Conservation (phyloP, 2,888 invertebrate species). For the Dyspetes luteomarginatus region DNA sequence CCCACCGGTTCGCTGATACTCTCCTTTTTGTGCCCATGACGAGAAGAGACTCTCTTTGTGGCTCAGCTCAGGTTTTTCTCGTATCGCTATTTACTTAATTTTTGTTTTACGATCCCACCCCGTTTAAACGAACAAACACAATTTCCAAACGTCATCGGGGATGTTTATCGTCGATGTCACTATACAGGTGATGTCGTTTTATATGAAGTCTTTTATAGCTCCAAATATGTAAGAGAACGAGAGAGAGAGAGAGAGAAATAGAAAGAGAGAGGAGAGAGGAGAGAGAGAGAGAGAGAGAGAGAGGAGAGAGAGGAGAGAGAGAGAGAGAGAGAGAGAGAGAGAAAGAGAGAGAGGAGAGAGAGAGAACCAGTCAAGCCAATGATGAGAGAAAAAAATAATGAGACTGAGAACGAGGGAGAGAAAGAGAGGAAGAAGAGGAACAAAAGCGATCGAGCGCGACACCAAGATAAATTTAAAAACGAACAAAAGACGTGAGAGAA, state of each 20-base stretch:
- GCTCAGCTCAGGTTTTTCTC: slow-evolving; percentile 11
- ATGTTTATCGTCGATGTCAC: slow-evolving; percentile 19
- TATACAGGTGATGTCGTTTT: slow-evolving; percentile 17
- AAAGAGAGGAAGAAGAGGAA: not conserved
- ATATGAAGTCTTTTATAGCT: slow-evolving; percentile 17
- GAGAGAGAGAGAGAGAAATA: slow-evolving; percentile 18
- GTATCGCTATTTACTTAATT: slow-evolving; percentile 51
- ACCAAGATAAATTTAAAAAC: slow-evolving; percentile 9
- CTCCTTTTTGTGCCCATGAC: slow-evolving; percentile 54
- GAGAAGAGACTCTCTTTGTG: not conserved
- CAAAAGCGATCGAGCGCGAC: not conserved
- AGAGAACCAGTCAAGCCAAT: slow-evolving; percentile 37
- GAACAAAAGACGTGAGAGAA: not conserved
- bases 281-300: not conserved
- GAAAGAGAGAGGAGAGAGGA: too few relatives aligned
- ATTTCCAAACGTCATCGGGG: slow-evolving; percentile 37
- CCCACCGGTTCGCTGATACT: slow-evolving; percentile 49
- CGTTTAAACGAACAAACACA: slow-evolving; percentile 10
- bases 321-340: not conserved
- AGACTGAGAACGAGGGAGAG: not conserved
- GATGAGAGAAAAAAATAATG: slow-evolving; percentile 13
- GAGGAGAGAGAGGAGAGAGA: not conserved
- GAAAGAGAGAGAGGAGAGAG: slow-evolving; percentile 47
- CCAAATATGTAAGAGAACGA: slow-evolving; percentile 13
- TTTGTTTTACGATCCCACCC: not conserved